These are phyloP conservation scores for Euphonia xanthogaster DNA, from an alignment of 2,797 vertebrate genomes.

Conservation along the genomic window DNA sequence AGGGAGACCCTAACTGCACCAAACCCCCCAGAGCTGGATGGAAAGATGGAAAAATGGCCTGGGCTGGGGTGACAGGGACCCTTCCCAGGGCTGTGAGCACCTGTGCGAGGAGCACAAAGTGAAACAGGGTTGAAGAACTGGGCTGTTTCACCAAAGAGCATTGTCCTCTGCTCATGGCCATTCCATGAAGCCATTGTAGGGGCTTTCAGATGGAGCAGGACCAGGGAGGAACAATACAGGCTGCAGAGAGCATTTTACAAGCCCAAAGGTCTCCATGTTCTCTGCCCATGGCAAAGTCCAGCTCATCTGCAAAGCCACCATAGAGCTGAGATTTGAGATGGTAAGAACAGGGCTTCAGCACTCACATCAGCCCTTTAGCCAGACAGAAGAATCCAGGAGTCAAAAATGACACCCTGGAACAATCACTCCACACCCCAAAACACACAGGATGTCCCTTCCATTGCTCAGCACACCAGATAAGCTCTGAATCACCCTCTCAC, in stretches of 20 bases:
- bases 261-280: background rate
- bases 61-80: background rate
- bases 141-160: rapidly evolving
- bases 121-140: background rate
- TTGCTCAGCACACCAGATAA: background rate
- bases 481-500: background rate
- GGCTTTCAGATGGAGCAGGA: background rate
- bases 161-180: background rate
- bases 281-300: background rate
- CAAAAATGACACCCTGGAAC: background rate
- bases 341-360: background rate
- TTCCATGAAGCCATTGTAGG: background rate
- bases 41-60: background rate
- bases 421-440: background rate
- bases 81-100: background rate
- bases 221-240: background rate
- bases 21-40: background rate
- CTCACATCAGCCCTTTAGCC: background rate
- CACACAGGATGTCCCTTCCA: background rate
- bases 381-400: background rate
- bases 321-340: rapidly evolving
- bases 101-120: background rate
- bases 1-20: background rate
- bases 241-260: background rate
- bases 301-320: background rate